These are phyloP conservation scores for Pristionchus mayeri DNA, from an alignment of 2,888 invertebrate genomes.

Conservation along the genomic window DNA sequence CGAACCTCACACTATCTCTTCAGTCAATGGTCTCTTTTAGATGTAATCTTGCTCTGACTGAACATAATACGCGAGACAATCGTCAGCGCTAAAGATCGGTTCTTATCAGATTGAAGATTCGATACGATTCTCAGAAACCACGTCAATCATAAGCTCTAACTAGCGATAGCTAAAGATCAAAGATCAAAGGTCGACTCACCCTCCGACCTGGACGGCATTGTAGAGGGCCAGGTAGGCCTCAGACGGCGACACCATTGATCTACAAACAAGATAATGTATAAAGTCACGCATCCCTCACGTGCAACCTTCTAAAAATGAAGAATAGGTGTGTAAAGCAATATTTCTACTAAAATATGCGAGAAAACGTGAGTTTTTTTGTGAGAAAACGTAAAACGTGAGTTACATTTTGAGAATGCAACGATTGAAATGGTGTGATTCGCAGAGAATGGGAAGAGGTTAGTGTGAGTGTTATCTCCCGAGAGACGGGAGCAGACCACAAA, in stretches of 20 bases:
- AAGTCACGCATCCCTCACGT: neutral
- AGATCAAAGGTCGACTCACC: constrained; percentile 54
- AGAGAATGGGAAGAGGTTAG: constrained; percentile 1
- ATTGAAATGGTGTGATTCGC: neutral
- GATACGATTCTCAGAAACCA: neutral
- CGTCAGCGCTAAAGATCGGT: too few species aligned
- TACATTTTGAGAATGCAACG: neutral
- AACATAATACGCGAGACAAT: neutral
- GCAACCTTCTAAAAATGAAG: neutral
- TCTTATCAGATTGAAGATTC: too few species aligned
- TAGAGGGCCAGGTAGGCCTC: constrained; percentile 72
- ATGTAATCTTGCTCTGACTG: constrained; percentile 37
- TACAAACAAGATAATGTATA: neutral
- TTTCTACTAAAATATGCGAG: too few species aligned
- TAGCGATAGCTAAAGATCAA: neutral
- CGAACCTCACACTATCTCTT: too few species aligned
- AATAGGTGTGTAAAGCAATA: neutral
- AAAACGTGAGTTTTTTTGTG: neutral
- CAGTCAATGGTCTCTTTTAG: too few species aligned
- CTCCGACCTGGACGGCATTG: constrained; percentile 72
- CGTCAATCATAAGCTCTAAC: neutral
- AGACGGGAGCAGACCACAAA: neutral
- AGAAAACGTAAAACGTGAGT: neutral
- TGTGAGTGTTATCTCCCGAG: neutral
- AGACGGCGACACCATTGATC: constrained; percentile 63